Evolutionary conservation across 2,113 vertebrate genomes (phyloP).

Genomic region (Crotophaga sulcirostris): DNA sequence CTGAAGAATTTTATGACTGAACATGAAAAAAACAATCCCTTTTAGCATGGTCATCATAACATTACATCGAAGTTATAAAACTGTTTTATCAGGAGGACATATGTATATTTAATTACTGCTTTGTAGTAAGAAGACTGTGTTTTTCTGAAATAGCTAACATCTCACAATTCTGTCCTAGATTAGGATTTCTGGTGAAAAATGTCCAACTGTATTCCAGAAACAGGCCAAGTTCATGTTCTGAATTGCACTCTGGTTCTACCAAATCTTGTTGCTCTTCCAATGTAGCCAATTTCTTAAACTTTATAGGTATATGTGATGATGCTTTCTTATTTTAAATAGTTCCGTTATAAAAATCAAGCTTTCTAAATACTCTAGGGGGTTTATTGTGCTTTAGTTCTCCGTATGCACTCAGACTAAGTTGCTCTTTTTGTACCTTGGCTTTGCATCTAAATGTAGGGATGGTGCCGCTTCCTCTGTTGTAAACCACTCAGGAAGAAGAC

Average conservation of each 20-base stretch:
- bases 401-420: neutral
- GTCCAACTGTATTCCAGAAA: neutral
- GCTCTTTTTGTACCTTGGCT: neutral
- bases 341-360: neutral
- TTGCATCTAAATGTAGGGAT: neutral
- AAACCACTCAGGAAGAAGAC: conserved; percentile 1
- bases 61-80: neutral
- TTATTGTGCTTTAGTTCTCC: neutral
- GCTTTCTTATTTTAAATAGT: neutral
- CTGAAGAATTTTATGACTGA: neutral
- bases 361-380: neutral
- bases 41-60: neutral
- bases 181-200: neutral
- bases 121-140: neutral
- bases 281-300: neutral
- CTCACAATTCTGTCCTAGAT: neutral
- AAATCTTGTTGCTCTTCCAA: neutral
- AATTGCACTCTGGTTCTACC: neutral
- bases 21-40: neutral
- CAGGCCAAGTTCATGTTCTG: neutral
- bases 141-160: neutral
- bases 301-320: neutral
- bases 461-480: neutral
- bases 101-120: neutral
- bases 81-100: neutral